These are phyloP conservation scores for Puntigrus tetrazona DNA, from an alignment of 2,113 vertebrate species.

Conservation along the genomic window DNA sequence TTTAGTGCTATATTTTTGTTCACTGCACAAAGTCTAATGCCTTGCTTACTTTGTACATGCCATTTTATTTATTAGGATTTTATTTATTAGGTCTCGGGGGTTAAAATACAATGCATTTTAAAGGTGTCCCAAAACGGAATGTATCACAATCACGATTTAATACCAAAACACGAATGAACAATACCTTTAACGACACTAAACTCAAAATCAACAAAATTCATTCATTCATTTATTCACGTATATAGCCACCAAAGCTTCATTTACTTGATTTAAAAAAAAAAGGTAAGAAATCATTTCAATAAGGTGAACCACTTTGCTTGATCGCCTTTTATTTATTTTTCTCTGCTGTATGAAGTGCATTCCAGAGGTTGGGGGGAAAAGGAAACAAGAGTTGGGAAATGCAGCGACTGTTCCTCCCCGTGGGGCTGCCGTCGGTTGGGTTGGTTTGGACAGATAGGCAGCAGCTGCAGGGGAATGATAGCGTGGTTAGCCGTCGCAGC, in stretches of 20 bases:
- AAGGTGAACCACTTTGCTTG: background rate
- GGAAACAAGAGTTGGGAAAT: background rate
- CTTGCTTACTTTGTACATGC: too few relatives aligned
- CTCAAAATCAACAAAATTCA: too few relatives aligned
- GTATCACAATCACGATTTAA: too few relatives aligned
- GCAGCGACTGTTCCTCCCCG: background rate
- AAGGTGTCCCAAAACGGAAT: too few relatives aligned
- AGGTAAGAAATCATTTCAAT: background rate
- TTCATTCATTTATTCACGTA: too few relatives aligned
- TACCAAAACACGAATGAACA: too few relatives aligned
- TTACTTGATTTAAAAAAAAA: too few relatives aligned
- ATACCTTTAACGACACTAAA: too few relatives aligned
- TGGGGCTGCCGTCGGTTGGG: slow-evolving; percentile 31
- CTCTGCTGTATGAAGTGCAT: background rate
- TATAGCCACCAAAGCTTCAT: too few relatives aligned
- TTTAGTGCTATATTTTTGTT: background rate
- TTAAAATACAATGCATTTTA: too few relatives aligned
- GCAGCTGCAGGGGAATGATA: slow-evolving; percentile 63
- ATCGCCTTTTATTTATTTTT: background rate
- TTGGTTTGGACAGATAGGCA: slow-evolving; percentile 57
- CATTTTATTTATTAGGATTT: too few relatives aligned
- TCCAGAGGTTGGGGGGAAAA: background rate
- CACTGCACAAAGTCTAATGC: background rate
- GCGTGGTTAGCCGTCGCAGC: slow-evolving; percentile 52
- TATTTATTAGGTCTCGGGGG: too few relatives aligned